These are phyloP conservation scores for Cyprinodon variegatus DNA, from an alignment of 2,113 vertebrate species.

Conservation along the genomic window DNA sequence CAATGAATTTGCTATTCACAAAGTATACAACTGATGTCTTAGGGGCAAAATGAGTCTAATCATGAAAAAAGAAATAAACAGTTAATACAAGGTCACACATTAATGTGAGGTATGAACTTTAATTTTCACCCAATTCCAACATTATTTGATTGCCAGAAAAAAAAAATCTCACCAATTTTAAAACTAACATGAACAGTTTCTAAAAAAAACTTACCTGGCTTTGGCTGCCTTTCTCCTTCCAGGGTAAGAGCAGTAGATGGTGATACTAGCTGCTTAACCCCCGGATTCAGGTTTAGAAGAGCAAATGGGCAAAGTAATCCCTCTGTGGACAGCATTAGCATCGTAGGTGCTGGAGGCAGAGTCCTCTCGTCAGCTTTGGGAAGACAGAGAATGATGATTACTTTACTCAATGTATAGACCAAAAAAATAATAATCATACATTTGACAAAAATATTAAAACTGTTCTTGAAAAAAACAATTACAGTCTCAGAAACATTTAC, in stretches of 20 bases:
- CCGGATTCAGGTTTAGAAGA: conserved; percentile 90
- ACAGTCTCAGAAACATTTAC: not conserved
- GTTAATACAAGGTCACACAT: too few relatives aligned
- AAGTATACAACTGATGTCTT: too few relatives aligned
- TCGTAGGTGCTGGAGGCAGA: conserved; percentile 85
- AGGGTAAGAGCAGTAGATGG: conserved; percentile 64
- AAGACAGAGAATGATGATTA: not conserved
- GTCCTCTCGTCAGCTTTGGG: conserved; percentile 88
- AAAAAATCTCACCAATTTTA: not conserved
- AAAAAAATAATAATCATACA: too few relatives aligned
- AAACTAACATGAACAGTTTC: not conserved
- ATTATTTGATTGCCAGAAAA: not conserved
- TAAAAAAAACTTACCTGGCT: conserved; percentile 75
- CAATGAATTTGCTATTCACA: too few relatives aligned
- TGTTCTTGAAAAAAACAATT: not conserved
- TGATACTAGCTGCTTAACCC: conserved; percentile 79
- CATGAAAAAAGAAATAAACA: too few relatives aligned
- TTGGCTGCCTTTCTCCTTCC: conserved; percentile 86
- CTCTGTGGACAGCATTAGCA: conserved; percentile 93
- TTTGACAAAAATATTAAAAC: not conserved
- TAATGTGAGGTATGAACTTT: too few relatives aligned
- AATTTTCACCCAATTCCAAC: not conserved
- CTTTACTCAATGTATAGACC: not conserved
- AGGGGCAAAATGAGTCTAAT: too few relatives aligned
- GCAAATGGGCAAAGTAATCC: conserved; percentile 94